A percentile compares a stretch with the other conserved stretches of the same genome.
phyloP scores from a whole-genome alignment of 1,140 invertebrate genomes.

The Diorhabda sublineata region DNA sequence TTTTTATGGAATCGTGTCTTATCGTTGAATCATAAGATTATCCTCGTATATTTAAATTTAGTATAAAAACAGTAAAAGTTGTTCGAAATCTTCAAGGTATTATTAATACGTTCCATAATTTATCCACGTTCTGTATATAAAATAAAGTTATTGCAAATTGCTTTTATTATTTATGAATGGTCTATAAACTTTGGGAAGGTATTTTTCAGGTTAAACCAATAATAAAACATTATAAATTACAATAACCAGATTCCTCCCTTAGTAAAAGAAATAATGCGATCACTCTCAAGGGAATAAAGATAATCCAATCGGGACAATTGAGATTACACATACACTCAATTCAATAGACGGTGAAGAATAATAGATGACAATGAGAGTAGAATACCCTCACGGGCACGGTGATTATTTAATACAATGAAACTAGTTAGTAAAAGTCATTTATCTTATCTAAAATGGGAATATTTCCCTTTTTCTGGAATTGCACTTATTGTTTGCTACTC shows the following conservation, averaged over 20 bases:
- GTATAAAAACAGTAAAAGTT: too few relatives aligned
- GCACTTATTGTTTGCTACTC: conserved; percentile 23
- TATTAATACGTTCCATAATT: too few relatives aligned
- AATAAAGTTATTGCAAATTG: too few relatives aligned
- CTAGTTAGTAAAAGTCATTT: conserved; percentile 33
- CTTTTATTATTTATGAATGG: too few relatives aligned
- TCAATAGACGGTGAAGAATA: not conserved
- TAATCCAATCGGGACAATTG: not conserved
- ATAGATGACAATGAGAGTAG: not conserved
- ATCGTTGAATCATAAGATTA: too few relatives aligned
- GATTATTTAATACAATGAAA: conserved; percentile 27
- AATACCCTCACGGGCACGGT: conserved; percentile 2
- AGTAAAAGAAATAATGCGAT: not conserved
- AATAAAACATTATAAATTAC: not conserved
- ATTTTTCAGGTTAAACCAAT: too few relatives aligned
- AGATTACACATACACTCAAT: not conserved
- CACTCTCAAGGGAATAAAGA: not conserved
- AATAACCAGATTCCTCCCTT: not conserved
- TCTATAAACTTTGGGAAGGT: too few relatives aligned
- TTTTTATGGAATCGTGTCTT: too few relatives aligned
- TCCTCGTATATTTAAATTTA: too few relatives aligned
- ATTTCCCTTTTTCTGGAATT: conserved; percentile 20
- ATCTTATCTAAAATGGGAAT: conserved; percentile 25
- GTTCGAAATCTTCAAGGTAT: too few relatives aligned
- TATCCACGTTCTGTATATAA: too few relatives aligned